phyloP scores from a whole-genome alignment of 2,113 vertebrate species.

The Nesoenas mayeri region DNA sequence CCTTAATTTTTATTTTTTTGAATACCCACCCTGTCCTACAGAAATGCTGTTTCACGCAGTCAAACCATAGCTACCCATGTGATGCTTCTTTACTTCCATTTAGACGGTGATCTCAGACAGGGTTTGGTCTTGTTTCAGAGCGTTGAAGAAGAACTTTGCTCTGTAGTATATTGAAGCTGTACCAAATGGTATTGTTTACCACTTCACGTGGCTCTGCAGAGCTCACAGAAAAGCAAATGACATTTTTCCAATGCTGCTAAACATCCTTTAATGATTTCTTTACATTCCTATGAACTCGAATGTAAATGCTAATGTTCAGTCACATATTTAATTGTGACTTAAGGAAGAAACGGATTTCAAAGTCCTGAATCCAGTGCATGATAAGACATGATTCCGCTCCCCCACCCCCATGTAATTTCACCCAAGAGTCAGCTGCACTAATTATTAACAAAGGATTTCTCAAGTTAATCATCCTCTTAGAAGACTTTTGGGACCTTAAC shows the following conservation, averaged over 20 bases:
- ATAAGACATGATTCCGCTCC: not conserved
- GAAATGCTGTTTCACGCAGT: not conserved
- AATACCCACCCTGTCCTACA: not conserved
- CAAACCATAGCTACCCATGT: not conserved
- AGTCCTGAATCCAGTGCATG: not conserved
- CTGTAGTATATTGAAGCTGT: not conserved
- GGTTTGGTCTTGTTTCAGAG: not conserved
- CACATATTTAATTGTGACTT: not conserved
- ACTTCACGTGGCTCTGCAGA: not conserved
- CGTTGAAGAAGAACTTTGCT: not conserved
- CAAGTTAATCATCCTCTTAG: slow-evolving; percentile 51
- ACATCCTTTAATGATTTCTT: not conserved
- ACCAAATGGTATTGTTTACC: not conserved
- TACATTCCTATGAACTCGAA: not conserved
- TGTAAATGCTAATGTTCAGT: not conserved
- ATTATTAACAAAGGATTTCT: slow-evolving; percentile 52
- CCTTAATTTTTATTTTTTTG: not conserved
- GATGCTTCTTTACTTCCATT: not conserved
- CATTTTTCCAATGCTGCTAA: not conserved
- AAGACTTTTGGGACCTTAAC: slow-evolving; percentile 37
- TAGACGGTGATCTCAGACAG: not conserved
- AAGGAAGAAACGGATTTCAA: not conserved
- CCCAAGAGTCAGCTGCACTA: not conserved
- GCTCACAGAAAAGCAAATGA: not conserved
- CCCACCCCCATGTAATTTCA: not conserved